Conservation (phyloP, 1,140 invertebrate genomes). For the Dinothrombium tinctorium region DNA sequence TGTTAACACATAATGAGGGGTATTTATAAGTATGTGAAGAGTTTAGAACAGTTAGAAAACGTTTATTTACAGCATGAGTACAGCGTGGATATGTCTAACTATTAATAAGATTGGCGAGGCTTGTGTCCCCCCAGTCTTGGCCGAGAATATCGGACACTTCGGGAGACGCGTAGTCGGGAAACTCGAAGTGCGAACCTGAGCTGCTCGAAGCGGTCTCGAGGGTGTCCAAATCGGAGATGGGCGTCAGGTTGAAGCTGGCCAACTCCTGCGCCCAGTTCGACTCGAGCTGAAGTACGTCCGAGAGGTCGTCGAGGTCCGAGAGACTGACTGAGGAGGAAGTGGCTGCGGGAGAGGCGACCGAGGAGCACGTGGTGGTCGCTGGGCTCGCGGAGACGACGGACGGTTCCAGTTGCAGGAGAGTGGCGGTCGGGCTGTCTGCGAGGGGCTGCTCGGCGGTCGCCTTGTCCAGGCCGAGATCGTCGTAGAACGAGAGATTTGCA, state of each 20-base stretch:
- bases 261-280: conserved; percentile 22
- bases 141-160: conserved; percentile 34
- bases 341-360: neutral
- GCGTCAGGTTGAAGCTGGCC: conserved; percentile 31
- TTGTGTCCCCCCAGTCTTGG: conserved; percentile 13
- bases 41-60: no score
- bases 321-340: neutral
- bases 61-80: no score
- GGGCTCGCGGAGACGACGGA: neutral
- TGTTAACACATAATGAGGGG: no score
- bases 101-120: neutral
- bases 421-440: no score
- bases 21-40: no score
- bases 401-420: neutral
- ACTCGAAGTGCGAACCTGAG: conserved; percentile 49
- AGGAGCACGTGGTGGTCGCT: neutral
- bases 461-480: conserved; percentile 26
- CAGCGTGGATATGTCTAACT: no score
- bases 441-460: no score
- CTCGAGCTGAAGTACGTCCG: conserved; percentile 29
- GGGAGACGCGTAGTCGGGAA: conserved; percentile 37
- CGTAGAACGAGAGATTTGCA: conserved; percentile 38
- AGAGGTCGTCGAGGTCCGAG: conserved; percentile 42
- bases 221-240: conserved; percentile 34
- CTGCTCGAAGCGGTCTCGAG: conserved; percentile 36